Base-by-base conservation (phyloP, 2,797 vertebrate genomes). In the Florisuga fusca region DNA sequence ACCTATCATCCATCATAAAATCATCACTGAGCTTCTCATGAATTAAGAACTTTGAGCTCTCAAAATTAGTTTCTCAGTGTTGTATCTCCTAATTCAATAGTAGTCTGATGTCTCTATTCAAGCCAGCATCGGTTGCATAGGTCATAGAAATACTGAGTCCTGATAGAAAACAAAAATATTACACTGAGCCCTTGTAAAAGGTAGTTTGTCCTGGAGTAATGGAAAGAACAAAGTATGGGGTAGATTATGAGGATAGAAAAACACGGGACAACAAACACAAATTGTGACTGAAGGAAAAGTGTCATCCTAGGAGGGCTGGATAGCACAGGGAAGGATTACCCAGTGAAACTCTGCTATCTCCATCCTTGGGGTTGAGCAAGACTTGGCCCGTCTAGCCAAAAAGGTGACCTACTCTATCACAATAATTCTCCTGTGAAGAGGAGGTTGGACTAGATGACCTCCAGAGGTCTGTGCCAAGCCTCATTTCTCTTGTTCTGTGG, bases 21-120 rank as follows among this genome's bases (percentile, higher is more conserved):
- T 78, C 18, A 29, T 51, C 20, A 51, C 13, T 36, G 22, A 69
- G 16, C 38, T 84, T 84, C 53, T 74, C 6, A 10, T 58, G 36
- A 72, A 36, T 74, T 84, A 90, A 63, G 7, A 76, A 17, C 26
- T 76, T 64, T 46, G 22, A 84, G 66, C 7, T 34, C 19, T 29
- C 22, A 90, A 95, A 93, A 84, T 79, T 55, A 76, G 29, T 50
- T 94, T 95, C 93, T 45, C 73, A n/a, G 45, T 67, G 7, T 29
- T 77, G 12, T 46, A 27, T 26, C n/a, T 72, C 10, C 38, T 86
- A 80, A 75, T 78, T 83, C 21, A 75, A 19, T 17, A 74, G 15
- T 62, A 72, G 19, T 45, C 20, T 88, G 43, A 69, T 78, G 27
- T 54, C 33, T 86, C 53, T 78, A 7, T 91, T 94, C 93, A 81